Evolutionary conservation across 2,113 vertebrate species (phyloP).

Genomic region (Anhinga rufa): DNA sequence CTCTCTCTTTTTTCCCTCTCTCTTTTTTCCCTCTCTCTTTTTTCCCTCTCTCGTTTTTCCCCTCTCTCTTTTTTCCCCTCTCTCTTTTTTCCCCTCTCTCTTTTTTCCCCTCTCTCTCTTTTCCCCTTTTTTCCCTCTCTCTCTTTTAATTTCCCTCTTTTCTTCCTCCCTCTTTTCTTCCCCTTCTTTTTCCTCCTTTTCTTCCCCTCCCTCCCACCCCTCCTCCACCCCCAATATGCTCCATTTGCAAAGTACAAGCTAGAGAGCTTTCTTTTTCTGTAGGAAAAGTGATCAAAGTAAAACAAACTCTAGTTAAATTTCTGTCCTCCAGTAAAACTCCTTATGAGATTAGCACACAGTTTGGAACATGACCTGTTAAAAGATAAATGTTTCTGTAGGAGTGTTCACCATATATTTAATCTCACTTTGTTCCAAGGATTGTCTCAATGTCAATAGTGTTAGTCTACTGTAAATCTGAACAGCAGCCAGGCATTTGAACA

Average conservation of each 20-base stretch:
- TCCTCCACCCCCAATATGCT: too few species aligned
- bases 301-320: conserved; percentile 17
- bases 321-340: background rate
- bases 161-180: too few species aligned
- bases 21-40: too few species aligned
- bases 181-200: too few species aligned
- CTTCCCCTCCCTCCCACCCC: too few species aligned
- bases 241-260: background rate
- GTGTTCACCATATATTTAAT: background rate
- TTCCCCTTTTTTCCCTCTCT: too few species aligned
- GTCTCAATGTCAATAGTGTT: background rate
- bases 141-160: too few species aligned
- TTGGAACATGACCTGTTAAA: background rate
- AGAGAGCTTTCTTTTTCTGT: background rate
- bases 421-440: conserved; percentile 12
- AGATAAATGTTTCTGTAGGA: conserved; percentile 9
- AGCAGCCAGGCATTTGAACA: background rate
- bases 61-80: too few species aligned
- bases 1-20: background rate
- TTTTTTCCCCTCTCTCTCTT: too few species aligned
- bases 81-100: too few species aligned
- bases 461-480: background rate
- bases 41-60: too few species aligned
- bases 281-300: background rate
- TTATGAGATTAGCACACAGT: background rate